phyloP scores from a whole-genome alignment of 2,888 invertebrate genomes.

The Eupithecia vulgata region DNA sequence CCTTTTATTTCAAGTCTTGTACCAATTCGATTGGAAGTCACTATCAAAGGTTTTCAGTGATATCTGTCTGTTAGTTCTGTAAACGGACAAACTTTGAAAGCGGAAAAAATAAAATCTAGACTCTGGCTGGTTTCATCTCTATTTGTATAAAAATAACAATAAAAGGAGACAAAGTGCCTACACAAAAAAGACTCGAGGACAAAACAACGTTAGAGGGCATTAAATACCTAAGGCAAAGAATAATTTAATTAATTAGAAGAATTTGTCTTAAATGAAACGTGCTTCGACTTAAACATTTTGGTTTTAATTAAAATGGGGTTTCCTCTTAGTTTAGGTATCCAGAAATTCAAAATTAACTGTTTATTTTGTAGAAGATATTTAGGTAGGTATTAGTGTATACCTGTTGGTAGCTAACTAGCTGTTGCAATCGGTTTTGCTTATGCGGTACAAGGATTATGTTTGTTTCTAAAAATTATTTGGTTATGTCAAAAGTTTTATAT shows the following conservation, averaged over 20 bases:
- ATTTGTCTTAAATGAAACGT: conserved; percentile 65
- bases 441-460: background rate
- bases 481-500: background rate
- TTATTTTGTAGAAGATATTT: conserved; percentile 10
- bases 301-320: conserved; percentile 58
- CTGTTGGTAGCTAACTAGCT: background rate
- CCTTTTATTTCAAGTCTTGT: conserved; percentile 31
- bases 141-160: background rate
- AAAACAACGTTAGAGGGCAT: conserved; percentile 56
- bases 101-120: background rate
- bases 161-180: background rate
- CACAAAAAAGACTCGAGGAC: conserved; percentile 34
- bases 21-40: conserved; percentile 28
- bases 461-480: background rate
- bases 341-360: conserved; percentile 12
- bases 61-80: conserved; percentile 4
- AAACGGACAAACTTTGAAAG: background rate
- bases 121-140: background rate
- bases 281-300: conserved; percentile 58
- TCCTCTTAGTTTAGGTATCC: conserved; percentile 26
- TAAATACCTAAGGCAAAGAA: conserved; percentile 55
- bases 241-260: conserved; percentile 67
- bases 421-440: background rate
- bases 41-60: conserved; percentile 28
- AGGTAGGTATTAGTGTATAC: background rate